Evolutionary conservation across 1,140 invertebrate species (phyloP).

Genomic region (Archivesica marissinica): DNA sequence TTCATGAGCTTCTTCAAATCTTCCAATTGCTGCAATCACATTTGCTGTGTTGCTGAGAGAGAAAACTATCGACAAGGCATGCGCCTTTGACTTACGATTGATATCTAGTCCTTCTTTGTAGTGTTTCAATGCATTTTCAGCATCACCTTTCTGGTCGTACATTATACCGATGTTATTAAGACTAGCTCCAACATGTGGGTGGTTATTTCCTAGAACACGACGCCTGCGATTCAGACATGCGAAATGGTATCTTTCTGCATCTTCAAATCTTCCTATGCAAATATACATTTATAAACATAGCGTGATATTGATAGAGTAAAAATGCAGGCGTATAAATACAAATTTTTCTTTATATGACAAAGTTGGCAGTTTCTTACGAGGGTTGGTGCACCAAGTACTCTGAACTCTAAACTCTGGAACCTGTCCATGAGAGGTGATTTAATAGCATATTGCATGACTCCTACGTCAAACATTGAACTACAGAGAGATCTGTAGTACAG

Average conservation of each 20-base stretch:
- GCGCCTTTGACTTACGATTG: background rate
- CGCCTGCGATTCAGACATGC: background rate
- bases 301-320: background rate
- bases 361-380: background rate
- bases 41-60: slow-evolving; percentile 49
- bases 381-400: background rate
- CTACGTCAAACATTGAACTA: too few relatives aligned
- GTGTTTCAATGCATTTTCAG: background rate
- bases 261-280: slow-evolving; percentile 38
- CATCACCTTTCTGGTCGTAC: slow-evolving; percentile 27
- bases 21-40: background rate
- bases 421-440: background rate
- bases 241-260: slow-evolving; percentile 30
- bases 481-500: too few relatives aligned
- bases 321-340: background rate
- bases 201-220: background rate
- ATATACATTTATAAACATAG: background rate
- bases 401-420: background rate
- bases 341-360: background rate
- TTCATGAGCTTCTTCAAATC: slow-evolving; percentile 14
- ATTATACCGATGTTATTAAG: slow-evolving; percentile 35
- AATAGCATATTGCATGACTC: too few relatives aligned
- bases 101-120: slow-evolving; percentile 4
- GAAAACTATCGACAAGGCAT: background rate
- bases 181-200: slow-evolving; percentile 24